A percentile compares a stretch with the other conserved stretches of the same genome.
Evolutionary conservation across 2,888 invertebrate genomes (phyloP).

Genomic region (Xylophagus ater): DNA sequence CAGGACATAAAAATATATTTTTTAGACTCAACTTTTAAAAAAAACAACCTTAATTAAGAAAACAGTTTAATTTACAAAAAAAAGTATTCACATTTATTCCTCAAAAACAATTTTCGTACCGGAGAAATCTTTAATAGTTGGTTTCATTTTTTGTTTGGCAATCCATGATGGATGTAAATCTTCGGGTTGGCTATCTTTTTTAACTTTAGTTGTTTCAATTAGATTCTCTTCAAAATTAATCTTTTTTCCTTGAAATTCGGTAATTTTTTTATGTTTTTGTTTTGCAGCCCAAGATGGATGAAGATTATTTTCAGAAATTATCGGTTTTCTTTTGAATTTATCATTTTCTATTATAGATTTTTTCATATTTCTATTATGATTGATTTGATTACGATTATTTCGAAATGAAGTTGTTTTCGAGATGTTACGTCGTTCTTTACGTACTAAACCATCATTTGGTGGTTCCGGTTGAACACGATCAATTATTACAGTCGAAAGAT

Average conservation of each 20-base stretch:
- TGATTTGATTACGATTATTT: not conserved
- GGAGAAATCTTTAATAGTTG: slow-evolving; percentile 25
- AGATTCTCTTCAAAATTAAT: slow-evolving; percentile 16
- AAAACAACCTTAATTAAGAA: no score
- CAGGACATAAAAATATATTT: no score
- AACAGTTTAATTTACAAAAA: no score
- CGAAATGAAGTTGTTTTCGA: no score
- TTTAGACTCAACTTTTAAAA: no score
- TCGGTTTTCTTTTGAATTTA: not conserved
- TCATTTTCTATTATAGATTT: not conserved
- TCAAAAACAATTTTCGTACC: slow-evolving; percentile 32
- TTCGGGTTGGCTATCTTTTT: slow-evolving; percentile 7
- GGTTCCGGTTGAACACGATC: slow-evolving; percentile 15
- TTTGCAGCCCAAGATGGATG: slow-evolving; percentile 22
- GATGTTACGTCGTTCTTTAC: slow-evolving; percentile 15
- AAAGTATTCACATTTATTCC: slow-evolving; percentile 3
- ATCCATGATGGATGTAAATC: slow-evolving; percentile 32
- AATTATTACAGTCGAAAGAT: slow-evolving; percentile 30
- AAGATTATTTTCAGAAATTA: slow-evolving; percentile 5
- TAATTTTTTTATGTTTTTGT: slow-evolving; percentile 17
- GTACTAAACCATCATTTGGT: slow-evolving; percentile 16
- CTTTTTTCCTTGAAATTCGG: slow-evolving; percentile 18
- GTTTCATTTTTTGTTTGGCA: slow-evolving; percentile 32
- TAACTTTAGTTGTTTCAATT: not conserved
- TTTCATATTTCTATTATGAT: not conserved